Percentiles rank a stretch among this genome's conserved stretches.
These are phyloP conservation scores for Cynopterus sphinx DNA, from an alignment of 2,797 vertebrate genomes.

Conservation along the genomic window DNA sequence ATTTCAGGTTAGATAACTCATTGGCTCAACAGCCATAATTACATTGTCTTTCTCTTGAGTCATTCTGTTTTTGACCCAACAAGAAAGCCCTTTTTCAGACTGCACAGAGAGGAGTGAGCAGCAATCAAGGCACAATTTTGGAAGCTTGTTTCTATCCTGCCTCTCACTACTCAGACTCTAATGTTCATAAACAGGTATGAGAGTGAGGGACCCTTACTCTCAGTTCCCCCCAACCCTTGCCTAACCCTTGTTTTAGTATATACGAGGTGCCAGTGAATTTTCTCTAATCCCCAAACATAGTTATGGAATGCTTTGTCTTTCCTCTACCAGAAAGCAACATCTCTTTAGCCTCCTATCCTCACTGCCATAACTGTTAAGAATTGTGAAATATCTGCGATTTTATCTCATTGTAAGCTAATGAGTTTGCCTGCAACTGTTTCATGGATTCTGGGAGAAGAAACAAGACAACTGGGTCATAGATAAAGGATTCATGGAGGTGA, in stretches of 20 bases:
- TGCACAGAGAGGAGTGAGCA: neutral
- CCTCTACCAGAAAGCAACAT: neutral
- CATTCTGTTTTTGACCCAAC: no score
- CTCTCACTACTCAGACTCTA: neutral
- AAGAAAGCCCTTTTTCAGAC: neutral
- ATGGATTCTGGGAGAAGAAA: neutral
- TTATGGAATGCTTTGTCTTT: neutral
- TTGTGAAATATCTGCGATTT: neutral
- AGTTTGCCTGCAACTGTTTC: neutral
- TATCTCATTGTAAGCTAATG: neutral
- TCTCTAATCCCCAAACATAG: neutral
- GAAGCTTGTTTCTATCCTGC: neutral
- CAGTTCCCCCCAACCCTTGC: accelerated
- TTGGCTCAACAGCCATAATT: neutral
- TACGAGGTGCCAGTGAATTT: neutral
- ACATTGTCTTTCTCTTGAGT: neutral
- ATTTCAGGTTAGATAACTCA: neutral
- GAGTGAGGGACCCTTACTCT: neutral
- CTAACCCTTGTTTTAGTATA: neutral
- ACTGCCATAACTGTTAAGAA: neutral
- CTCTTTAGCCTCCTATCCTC: neutral
- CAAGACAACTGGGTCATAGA: neutral
- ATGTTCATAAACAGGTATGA: neutral
- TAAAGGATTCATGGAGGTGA: neutral
- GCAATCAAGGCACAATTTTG: neutral